Conservation (phyloP, 2,888 invertebrate species). For the Drosophila merina region DNA sequence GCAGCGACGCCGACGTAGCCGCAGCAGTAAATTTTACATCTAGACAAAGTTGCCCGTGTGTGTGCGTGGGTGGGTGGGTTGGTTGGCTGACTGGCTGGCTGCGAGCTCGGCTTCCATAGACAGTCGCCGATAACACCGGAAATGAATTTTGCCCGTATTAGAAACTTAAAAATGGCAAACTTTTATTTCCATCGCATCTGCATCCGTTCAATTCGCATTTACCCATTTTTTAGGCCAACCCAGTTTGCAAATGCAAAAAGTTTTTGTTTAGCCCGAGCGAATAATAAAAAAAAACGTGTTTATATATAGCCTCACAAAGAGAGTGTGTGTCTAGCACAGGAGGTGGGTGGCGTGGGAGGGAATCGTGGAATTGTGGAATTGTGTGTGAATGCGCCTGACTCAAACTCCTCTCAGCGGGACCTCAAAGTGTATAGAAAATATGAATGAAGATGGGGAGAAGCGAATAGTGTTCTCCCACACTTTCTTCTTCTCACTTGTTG, state of each 20-base stretch:
- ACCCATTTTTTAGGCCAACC: slow-evolving; percentile 47
- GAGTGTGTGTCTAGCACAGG: slow-evolving; percentile 17
- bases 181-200: slow-evolving; percentile 47
- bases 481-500: slow-evolving; percentile 3
- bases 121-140: slow-evolving; percentile 60
- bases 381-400: slow-evolving; percentile 65
- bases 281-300: slow-evolving; percentile 55
- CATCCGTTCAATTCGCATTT: slow-evolving; percentile 42
- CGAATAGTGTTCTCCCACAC: slow-evolving; percentile 40
- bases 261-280: slow-evolving; percentile 14
- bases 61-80: slow-evolving; percentile 26
- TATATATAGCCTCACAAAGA: slow-evolving; percentile 61
- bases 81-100: neutral
- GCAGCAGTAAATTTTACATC: slow-evolving; percentile 71
- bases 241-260: slow-evolving; percentile 25
- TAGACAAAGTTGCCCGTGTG: slow-evolving; percentile 66
- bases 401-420: slow-evolving; percentile 62
- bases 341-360: slow-evolving; percentile 3
- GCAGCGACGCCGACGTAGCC: slow-evolving; percentile 34
- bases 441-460: slow-evolving; percentile 67
- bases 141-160: slow-evolving; percentile 65
- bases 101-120: neutral
- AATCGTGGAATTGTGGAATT: neutral
- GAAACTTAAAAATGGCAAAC: slow-evolving; percentile 58
- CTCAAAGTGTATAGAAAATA: slow-evolving; percentile 76